Evolutionary conservation across 2,113 vertebrate genomes (phyloP).

Genomic region (Sceloporus tristichus): DNA sequence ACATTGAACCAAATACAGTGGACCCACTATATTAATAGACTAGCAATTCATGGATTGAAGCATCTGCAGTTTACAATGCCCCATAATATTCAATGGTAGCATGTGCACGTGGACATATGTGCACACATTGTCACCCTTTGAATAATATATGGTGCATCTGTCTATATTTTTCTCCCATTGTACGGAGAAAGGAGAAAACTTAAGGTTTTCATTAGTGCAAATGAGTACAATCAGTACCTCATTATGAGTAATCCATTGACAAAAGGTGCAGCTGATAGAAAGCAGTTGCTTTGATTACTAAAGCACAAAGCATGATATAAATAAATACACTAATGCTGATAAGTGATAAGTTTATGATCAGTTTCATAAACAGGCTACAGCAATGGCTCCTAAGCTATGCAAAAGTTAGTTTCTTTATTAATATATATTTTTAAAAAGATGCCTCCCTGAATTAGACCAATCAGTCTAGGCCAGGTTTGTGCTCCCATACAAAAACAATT

Average conservation of each 20-base stretch:
- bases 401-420: neutral
- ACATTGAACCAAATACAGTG: neutral
- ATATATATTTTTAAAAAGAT: neutral
- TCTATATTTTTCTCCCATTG: too few species aligned
- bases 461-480: neutral
- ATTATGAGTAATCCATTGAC: slow-evolving; percentile 11
- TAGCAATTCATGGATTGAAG: too few species aligned
- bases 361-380: neutral
- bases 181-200: too few species aligned
- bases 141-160: too few species aligned
- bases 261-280: neutral
- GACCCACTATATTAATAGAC: too few species aligned
- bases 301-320: neutral
- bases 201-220: neutral
- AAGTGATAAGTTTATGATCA: neutral
- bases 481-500: neutral
- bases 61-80: too few species aligned
- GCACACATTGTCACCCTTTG: too few species aligned
- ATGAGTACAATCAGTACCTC: neutral
- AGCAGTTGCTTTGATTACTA: neutral
- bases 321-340: neutral
- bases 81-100: too few species aligned
- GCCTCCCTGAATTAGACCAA: neutral
- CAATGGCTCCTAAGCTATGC: neutral
- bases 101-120: too few species aligned